Evolutionary conservation across 1,140 invertebrate species (phyloP), one percentile per base, ranked within the genome.

Genomic region (Euwallacea fornicatus): DNA sequence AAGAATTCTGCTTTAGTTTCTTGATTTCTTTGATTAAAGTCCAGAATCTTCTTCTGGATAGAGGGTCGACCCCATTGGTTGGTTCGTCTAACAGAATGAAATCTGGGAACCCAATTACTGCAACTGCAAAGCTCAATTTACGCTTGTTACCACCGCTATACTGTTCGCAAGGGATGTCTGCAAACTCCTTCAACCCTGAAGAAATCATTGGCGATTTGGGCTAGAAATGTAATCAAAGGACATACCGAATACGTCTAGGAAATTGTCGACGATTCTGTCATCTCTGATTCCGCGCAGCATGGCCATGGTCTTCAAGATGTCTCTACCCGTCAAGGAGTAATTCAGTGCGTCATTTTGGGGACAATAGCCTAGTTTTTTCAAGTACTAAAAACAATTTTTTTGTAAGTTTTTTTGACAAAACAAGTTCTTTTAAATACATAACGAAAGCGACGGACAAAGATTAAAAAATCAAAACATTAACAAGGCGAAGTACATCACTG

Each of bases 111-210:
- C 90, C 93, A 42, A 95, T 87, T 47, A 95, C 80, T 11, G 93
- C 88, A 71, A 96, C 87, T 3, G 91, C 93, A 59, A 91, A 90
- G 66, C 89, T 92, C 53, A 96, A 79, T 77, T 95, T 93, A 43
- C 93, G 82, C 78, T 93, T 94, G 77, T 94, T 96, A 0, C 93
- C 94, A 6, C 91, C 91, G 76, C 90, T 92, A 74, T 87, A 89
- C 10, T 82, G 83, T 43, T 81, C 81, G 76, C 85, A 86, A 43
- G 82, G 81, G 55, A 85, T 82, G 53, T 78, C 74, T 15, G 82
- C 83, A 65, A 82, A 84, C 10, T 78, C 67, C n/a, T 60, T 60
- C 55, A 82, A 65, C 15, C 73, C 78, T 78, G 64, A 53, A 75
- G 64, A 10, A 43, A 61, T 1, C 3, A 13, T 6, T 43, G 33